A percentile compares a stretch with the other conserved stretches of the same genome.
These are phyloP conservation scores for Parthenolecanium corni DNA, from an alignment of 2,888 invertebrate species.

Conservation along the genomic window DNA sequence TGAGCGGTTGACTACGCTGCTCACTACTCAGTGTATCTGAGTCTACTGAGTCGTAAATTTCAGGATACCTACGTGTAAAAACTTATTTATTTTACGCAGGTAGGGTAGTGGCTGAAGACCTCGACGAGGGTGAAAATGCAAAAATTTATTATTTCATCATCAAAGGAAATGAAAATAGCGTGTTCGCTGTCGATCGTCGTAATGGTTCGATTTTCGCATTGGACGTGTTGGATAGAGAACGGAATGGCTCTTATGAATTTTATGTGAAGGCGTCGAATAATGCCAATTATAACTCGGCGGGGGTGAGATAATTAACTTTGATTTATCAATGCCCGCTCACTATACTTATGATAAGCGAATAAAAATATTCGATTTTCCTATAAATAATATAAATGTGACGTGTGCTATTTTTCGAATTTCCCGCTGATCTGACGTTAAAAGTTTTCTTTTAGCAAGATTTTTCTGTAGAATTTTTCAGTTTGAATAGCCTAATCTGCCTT, in stretches of 20 bases:
- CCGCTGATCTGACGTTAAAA: no score
- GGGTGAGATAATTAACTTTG: conserved; percentile 32
- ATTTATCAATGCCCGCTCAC: not conserved
- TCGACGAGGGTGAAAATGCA: conserved; percentile 68
- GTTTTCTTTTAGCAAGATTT: no score
- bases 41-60: no score
- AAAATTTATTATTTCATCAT: conserved; percentile 74
- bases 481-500: no score
- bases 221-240: conserved; percentile 70
- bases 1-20: no score
- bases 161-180: conserved; percentile 60
- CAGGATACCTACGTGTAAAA: no score
- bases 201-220: conserved; percentile 70
- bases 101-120: conserved; percentile 58
- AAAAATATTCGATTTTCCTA: conserved; percentile 13
- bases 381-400: conserved; percentile 31
- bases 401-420: conserved; percentile 32
- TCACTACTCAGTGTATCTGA: no score
- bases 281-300: conserved; percentile 54
- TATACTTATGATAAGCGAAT: not conserved
- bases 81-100: conserved; percentile 40
- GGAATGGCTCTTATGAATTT: conserved; percentile 58
- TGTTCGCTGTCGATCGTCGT: conserved; percentile 66
- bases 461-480: no score
- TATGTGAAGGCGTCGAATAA: conserved; percentile 75